These are phyloP conservation scores for Drosophila serrata DNA, from an alignment of 1,140 invertebrate genomes.

Conservation along the genomic window DNA sequence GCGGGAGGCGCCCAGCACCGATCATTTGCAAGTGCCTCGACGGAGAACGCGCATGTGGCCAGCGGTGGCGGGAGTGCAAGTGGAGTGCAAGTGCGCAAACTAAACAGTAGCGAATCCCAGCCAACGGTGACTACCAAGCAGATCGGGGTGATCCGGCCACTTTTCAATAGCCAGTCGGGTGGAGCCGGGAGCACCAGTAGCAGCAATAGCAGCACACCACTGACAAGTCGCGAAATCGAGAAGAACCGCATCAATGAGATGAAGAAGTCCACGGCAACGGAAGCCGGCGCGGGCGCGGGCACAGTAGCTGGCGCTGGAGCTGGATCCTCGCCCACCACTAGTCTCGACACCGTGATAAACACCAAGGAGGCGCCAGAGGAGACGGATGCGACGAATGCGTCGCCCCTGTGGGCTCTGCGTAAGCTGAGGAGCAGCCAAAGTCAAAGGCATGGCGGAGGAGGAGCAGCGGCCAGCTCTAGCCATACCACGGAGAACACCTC, in stretches of 20 bases:
- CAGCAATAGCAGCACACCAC: constrained; percentile 35
- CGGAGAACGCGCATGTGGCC: constrained; percentile 73
- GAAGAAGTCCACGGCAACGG: constrained; percentile 86
- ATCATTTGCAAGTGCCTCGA: constrained; percentile 67
- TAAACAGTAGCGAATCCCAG: constrained; percentile 86
- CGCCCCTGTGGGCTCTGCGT: constrained; percentile 74
- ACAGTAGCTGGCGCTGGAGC: constrained; percentile 56
- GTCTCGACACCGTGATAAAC: constrained; percentile 75
- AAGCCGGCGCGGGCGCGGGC: constrained; percentile 66
- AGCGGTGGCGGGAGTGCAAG: constrained; percentile 58
- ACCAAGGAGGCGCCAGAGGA: constrained; percentile 85
- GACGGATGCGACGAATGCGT: constrained; percentile 63
- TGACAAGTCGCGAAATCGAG: constrained; percentile 89
- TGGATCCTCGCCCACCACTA: constrained; percentile 52
- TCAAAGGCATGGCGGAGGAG: constrained; percentile 34
- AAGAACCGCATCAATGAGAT: constrained; percentile 90
- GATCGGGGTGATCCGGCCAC: constrained; percentile 77
- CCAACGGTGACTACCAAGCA: constrained; percentile 86
- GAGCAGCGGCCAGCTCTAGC: constrained; percentile 47
- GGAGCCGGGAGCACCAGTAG: constrained; percentile 38
- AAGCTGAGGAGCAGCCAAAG: constrained; percentile 52
- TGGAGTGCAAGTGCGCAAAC: constrained; percentile 35
- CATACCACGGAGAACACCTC: constrained; percentile 86
- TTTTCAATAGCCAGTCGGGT: constrained; percentile 47
- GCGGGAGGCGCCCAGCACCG: constrained; percentile 61